phyloP scores from a whole-genome alignment of 2,113 vertebrate species.

The Cryptomyrus ogoouensis region DNA sequence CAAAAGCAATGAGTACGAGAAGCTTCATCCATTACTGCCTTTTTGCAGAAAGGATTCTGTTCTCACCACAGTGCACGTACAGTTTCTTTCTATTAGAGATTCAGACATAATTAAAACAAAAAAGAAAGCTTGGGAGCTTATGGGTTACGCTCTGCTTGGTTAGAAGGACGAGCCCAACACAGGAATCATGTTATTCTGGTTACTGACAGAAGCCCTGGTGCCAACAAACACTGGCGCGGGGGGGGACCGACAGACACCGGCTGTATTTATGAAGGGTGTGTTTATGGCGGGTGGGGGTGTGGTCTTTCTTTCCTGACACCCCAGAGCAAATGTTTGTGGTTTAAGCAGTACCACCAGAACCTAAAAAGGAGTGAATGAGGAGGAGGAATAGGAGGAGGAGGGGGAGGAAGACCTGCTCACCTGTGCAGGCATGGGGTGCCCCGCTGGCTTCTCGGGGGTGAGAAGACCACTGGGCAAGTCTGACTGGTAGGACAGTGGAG shows the following conservation, averaged over 20 bases:
- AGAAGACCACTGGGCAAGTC: conserved; percentile 69
- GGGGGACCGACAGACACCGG: neutral
- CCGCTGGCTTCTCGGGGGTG: conserved; percentile 64
- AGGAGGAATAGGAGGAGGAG: neutral
- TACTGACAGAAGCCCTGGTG: neutral
- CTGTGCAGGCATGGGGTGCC: conserved; percentile 65
- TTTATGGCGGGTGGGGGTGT: neutral
- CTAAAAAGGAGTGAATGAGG: neutral
- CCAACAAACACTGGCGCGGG: neutral
- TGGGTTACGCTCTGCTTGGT: neutral
- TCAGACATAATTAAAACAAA: neutral
- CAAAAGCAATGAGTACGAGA: neutral
- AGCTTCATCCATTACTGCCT: neutral
- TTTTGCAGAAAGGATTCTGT: neutral
- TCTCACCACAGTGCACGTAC: neutral
- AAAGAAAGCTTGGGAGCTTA: neutral
- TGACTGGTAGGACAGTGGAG: conserved; percentile 72
- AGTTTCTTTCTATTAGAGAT: neutral
- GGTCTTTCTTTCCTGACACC: neutral
- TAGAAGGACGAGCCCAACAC: neutral
- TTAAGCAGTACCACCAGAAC: neutral
- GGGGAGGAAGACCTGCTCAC: conserved; percentile 37
- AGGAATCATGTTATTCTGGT: neutral
- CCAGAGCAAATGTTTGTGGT: neutral
- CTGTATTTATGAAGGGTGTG: neutral